phyloP scores from a whole-genome alignment of 1,140 invertebrate species.

The Chironomus tepperi region DNA sequence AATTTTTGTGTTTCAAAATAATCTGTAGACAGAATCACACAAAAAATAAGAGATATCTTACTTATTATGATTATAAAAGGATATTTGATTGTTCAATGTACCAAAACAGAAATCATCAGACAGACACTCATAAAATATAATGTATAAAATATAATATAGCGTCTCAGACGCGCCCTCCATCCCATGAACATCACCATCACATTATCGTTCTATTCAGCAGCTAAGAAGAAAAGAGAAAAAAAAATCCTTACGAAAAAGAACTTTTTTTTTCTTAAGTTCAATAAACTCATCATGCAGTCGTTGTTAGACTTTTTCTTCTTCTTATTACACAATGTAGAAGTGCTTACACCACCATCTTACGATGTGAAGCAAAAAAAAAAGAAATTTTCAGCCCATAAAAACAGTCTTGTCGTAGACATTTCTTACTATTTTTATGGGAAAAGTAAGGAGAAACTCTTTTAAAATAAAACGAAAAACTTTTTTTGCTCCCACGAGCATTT shows the following conservation, averaged over 20 bases:
- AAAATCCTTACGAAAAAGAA: neutral
- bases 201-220: neutral
- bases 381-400: neutral
- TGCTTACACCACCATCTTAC: neutral
- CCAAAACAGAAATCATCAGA: neutral
- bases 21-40: too few species aligned
- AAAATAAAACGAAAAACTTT: neutral
- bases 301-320: neutral
- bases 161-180: neutral
- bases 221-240: neutral
- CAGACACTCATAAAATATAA: conserved; percentile 8
- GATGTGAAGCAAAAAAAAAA: neutral
- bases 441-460: neutral
- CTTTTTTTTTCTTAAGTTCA: neutral
- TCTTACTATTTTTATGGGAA: neutral
- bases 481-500: neutral
- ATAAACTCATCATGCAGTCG: neutral
- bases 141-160: conserved; percentile 1
- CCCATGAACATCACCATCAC: neutral
- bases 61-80: too few species aligned
- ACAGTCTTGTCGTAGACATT: conserved; percentile 12
- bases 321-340: too few species aligned
- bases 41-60: too few species aligned
- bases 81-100: too few species aligned
- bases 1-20: too few species aligned